A percentile compares a stretch with the other conserved stretches of the same genome.
Evolutionary conservation across 2,888 invertebrate species (phyloP).

Genomic region (Leptinotarsa tumamoca): DNA sequence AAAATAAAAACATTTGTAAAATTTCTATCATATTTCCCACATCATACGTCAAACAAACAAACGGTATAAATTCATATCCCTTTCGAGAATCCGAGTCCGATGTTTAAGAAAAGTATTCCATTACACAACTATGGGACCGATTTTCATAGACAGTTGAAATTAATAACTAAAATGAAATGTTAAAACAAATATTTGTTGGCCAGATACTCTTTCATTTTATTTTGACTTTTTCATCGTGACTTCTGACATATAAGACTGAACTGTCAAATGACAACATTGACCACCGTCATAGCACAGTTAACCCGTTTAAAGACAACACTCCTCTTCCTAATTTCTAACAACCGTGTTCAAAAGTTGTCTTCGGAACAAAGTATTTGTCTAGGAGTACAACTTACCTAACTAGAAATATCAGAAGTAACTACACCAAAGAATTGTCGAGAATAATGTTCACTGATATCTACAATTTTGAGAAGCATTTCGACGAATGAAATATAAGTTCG

Average conservation of each 20-base stretch:
- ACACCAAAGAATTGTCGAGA: too few relatives aligned
- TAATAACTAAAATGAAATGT: neutral
- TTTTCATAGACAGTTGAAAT: neutral
- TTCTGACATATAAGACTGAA: neutral
- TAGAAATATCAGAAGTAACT: too few relatives aligned
- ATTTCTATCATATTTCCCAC: conserved; percentile 76
- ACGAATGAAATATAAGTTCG: too few relatives aligned
- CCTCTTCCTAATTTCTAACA: too few relatives aligned
- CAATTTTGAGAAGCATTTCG: too few relatives aligned
- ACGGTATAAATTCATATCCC: conserved; percentile 24
- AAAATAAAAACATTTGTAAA: conserved; percentile 87
- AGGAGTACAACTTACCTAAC: too few relatives aligned
- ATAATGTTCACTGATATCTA: too few relatives aligned
- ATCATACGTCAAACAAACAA: conserved; percentile 38
- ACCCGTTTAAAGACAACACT: too few relatives aligned
- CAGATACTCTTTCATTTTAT: conserved; percentile 5
- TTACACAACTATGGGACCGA: neutral
- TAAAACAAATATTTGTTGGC: neutral
- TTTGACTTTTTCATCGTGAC: neutral
- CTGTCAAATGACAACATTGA: neutral
- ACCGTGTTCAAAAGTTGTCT: too few relatives aligned
- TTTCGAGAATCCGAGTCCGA: neutral
- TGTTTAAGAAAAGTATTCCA: neutral
- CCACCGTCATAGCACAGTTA: too few relatives aligned
- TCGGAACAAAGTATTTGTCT: too few relatives aligned